Conservation (phyloP, 2,797 vertebrate genomes). For the Microcaecilia unicolor region DNA sequence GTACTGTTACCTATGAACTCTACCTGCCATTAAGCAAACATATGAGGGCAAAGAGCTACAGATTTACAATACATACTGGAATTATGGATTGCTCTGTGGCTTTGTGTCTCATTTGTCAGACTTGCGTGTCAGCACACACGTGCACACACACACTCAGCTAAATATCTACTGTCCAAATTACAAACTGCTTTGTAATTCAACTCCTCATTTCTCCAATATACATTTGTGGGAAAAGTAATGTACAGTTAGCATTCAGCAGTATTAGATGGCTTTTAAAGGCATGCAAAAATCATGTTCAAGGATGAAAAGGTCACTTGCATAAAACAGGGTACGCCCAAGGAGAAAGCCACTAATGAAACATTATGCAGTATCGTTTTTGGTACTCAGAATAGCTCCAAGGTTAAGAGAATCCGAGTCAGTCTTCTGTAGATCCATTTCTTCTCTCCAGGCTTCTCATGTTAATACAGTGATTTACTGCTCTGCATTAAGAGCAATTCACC, state of each 20-base stretch:
- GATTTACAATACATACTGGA: slow-evolving; percentile 35
- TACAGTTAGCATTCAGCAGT: slow-evolving; percentile 49
- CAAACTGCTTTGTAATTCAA: slow-evolving; percentile 33
- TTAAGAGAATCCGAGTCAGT: slow-evolving; percentile 82
- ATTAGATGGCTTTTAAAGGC: slow-evolving; percentile 61
- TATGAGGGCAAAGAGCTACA: slow-evolving; percentile 39
- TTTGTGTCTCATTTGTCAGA: slow-evolving; percentile 57
- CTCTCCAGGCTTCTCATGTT: slow-evolving; percentile 90
- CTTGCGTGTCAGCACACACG: slow-evolving; percentile 42
- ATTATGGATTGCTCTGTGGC: slow-evolving; percentile 35
- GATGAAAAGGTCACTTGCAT: slow-evolving; percentile 62
- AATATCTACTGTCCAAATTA: too few relatives aligned
- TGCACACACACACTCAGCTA: too few relatives aligned
- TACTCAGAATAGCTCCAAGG: slow-evolving; percentile 82
- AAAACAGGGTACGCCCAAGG: slow-evolving; percentile 62
- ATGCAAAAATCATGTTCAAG: slow-evolving; percentile 58
- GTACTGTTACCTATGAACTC: slow-evolving; percentile 9
- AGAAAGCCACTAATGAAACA: slow-evolving; percentile 67
- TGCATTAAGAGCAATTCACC: slow-evolving; percentile 99
- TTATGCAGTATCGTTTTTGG: slow-evolving; percentile 67
- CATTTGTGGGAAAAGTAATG: slow-evolving; percentile 47
- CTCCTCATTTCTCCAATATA: slow-evolving; percentile 38
- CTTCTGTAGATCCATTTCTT: slow-evolving; percentile 92
- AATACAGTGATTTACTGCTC: slow-evolving; percentile 98
- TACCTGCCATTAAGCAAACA: slow-evolving; percentile 29